Evolutionary conservation across 2,888 invertebrate genomes (phyloP), one percentile per base, ranked within the genome.

Genomic region (Andrena dorsata): DNA sequence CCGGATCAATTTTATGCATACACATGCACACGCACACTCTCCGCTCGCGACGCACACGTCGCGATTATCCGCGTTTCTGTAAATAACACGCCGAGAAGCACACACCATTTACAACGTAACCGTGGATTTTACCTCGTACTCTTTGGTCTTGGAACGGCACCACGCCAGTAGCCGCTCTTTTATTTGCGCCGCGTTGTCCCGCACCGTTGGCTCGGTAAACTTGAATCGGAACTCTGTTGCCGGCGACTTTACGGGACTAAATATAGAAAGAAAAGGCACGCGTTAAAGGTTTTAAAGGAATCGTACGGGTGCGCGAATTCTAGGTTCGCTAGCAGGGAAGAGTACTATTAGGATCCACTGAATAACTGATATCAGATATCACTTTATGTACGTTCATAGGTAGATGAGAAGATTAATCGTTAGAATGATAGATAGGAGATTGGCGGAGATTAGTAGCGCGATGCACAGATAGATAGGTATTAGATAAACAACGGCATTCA

Each of bases 101-200:
- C 41, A 41, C 41, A 41, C 41, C 41, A 41, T 71, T 78, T 80
- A 68, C 74, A 71, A 71, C 60, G 68, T 60, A 23, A 23, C 56
- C 23, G 56, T 23, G 76, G 61, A 71, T 82, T 26, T 93, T 97
- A 98, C 99, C 97, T 98, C 97, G 95, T 99, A 99, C 95, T 98
- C 98, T 96, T 97, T 97, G 93, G 98, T 98, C 96, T 98, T 98
- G 95, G 97, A 97, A 95, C 98, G 97, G 96, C 98, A 98, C 99
- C 99, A 99, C 95, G 97, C 97, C 95, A 99, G 96, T 94, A 99
- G 96, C 95, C 98, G 97, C 94, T 99, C 98, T 96, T 99, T 99
- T 95, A 98, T 98, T 95, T 98, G 97, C 95, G 97, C 97, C 93
- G 98, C 98, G 95, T 97, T 98, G 95, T 97, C 96, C 94, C 96